Conservation (phyloP, 2,113 vertebrate species). For the Agapornis roseicollis region DNA sequence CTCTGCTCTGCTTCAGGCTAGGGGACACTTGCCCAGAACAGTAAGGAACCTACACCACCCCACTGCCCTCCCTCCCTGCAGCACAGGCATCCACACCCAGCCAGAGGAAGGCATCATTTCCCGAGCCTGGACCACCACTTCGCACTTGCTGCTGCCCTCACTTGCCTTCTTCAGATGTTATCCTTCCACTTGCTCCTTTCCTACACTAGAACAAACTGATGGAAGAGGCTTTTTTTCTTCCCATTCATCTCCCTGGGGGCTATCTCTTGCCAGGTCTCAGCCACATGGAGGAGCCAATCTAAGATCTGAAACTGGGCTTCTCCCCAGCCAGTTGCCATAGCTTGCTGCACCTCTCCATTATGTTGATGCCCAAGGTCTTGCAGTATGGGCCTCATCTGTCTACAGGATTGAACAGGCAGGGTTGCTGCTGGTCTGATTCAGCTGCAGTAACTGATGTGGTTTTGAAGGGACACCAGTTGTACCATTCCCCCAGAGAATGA, state of each 20-base stretch:
- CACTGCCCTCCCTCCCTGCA: not conserved
- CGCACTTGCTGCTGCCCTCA: rapidly evolving
- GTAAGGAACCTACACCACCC: rapidly evolving
- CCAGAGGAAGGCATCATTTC: not conserved
- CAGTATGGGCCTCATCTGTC: not conserved
- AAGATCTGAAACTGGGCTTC: not conserved
- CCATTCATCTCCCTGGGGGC: not conserved
- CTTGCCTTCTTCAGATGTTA: not conserved
- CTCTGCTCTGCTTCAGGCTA: not conserved
- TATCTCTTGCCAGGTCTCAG: not conserved
- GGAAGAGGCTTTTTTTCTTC: not conserved
- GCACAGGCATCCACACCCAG: not conserved
- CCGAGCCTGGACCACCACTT: not conserved
- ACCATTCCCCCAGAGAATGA: not conserved
- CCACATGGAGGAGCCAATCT: not conserved
- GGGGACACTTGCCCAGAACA: not conserved
- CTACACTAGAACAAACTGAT: not conserved
- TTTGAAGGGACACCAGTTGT: not conserved
- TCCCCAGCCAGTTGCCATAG: not conserved
- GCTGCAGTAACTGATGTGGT: not conserved
- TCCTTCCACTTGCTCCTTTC: not conserved
- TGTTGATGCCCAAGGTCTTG: not conserved
- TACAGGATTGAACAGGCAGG: not conserved
- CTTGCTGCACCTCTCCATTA: rapidly evolving
- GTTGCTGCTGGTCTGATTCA: not conserved